These are phyloP conservation scores for Drosophila orena DNA, from an alignment of 1,140 invertebrate species.

Conservation along the genomic window DNA sequence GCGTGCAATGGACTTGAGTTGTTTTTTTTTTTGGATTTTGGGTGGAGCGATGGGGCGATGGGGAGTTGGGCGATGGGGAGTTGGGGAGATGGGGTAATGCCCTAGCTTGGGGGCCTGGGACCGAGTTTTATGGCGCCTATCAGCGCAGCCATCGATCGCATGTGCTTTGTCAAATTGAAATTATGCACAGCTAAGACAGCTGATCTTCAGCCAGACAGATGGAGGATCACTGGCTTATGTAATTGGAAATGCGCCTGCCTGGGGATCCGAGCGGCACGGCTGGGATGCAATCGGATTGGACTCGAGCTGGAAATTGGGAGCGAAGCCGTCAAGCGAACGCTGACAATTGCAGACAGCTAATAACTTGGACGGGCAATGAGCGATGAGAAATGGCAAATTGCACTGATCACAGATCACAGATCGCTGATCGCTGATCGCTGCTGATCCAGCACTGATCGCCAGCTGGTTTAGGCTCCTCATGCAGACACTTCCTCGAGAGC, in stretches of 20 bases:
- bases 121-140: constrained; percentile 54
- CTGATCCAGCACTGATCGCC: too few species aligned
- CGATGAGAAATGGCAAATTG: constrained; percentile 45
- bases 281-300: constrained; percentile 25
- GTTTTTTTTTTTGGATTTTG: background rate
- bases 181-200: constrained; percentile 77
- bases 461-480: too few species aligned
- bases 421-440: constrained; percentile 1
- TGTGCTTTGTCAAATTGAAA: constrained; percentile 81
- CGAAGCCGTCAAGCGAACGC: constrained; percentile 34
- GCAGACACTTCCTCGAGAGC: constrained; percentile 72
- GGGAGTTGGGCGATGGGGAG: too few species aligned
- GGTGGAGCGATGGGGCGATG: background rate
- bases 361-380: constrained; percentile 64
- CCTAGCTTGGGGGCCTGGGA: constrained; percentile 55
- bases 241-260: constrained; percentile 48
- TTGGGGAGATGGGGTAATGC: constrained; percentile 27
- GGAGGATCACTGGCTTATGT: constrained; percentile 64
- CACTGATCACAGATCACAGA: constrained; percentile 25
- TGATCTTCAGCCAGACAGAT: constrained; percentile 66
- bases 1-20: constrained; percentile 16
- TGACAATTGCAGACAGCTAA: constrained; percentile 81
- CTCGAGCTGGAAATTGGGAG: constrained; percentile 33
- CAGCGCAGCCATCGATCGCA: constrained; percentile 70
- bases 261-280: constrained; percentile 12